Conservation (phyloP, 2,797 vertebrate species). For the Moxostoma hubbsi region DNA sequence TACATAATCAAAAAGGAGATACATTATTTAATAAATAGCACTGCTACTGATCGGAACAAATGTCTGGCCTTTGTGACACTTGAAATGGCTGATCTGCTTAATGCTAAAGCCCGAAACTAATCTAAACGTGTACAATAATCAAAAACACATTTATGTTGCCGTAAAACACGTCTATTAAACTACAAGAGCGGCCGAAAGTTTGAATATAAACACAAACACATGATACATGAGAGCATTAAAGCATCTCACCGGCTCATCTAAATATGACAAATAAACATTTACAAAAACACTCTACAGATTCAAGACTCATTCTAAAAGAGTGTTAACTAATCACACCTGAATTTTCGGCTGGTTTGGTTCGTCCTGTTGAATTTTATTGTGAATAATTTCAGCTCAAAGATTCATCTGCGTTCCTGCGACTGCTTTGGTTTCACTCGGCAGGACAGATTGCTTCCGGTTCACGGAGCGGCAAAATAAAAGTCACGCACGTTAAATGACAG, state of each 20-base stretch:
- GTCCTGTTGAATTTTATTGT: neutral
- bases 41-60: neutral
- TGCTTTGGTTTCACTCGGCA: slow-evolving; percentile 1
- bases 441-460: slow-evolving; percentile 25
- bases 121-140: neutral
- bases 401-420: slow-evolving; percentile 1
- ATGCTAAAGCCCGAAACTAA: neutral
- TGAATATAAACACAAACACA: neutral
- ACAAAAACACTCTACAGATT: neutral
- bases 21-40: no score
- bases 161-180: neutral
- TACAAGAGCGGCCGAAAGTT: neutral
- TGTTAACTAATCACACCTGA: neutral
- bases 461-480: slow-evolving; percentile 42
- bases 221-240: neutral
- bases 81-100: slow-evolving; percentile 23
- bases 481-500: slow-evolving; percentile 10
- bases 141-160: neutral
- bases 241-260: slow-evolving; percentile 32
- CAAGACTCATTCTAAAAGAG: neutral
- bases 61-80: neutral
- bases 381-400: slow-evolving; percentile 6
- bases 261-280: slow-evolving; percentile 9
- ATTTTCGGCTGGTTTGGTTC: neutral
- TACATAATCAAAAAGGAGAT: no score